Conservation (phyloP, 2,888 invertebrate species). For the Drosophila formosana region DNA sequence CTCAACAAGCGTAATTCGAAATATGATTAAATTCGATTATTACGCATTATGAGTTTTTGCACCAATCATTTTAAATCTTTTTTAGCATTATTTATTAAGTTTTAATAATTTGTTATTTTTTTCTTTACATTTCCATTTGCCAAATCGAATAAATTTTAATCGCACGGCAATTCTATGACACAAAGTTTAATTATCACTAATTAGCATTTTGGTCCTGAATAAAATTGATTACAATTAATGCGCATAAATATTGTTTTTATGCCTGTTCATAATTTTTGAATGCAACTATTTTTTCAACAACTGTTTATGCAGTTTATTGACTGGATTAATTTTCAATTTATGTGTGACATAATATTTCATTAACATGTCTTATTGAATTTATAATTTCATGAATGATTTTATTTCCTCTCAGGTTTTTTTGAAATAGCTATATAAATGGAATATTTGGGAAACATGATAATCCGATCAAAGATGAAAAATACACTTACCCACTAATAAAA, state of each 20-base stretch:
- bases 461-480: neutral
- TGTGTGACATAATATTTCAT: slow-evolving; percentile 32
- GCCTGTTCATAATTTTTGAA: slow-evolving; percentile 23
- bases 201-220: slow-evolving; percentile 47
- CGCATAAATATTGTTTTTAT: slow-evolving; percentile 30
- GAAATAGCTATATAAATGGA: neutral
- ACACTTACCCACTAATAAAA: slow-evolving; percentile 63
- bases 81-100: slow-evolving; percentile 17
- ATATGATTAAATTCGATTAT: slow-evolving; percentile 17
- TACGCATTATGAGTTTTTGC: neutral
- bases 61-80: slow-evolving; percentile 6
- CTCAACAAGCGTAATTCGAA: slow-evolving; percentile 11
- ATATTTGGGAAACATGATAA: neutral
- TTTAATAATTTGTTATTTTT: slow-evolving; percentile 8
- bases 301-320: slow-evolving; percentile 27
- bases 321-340: slow-evolving; percentile 41
- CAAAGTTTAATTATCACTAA: slow-evolving; percentile 59
- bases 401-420: neutral
- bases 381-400: slow-evolving; percentile 4
- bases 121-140: neutral
- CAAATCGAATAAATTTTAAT: slow-evolving; percentile 45
- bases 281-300: slow-evolving; percentile 16
- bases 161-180: slow-evolving; percentile 35
- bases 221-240: slow-evolving; percentile 35
- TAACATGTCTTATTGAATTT: slow-evolving; percentile 12